Conservation (phyloP, 2,113 vertebrate genomes). For the Shinisaurus crocodilurus region DNA sequence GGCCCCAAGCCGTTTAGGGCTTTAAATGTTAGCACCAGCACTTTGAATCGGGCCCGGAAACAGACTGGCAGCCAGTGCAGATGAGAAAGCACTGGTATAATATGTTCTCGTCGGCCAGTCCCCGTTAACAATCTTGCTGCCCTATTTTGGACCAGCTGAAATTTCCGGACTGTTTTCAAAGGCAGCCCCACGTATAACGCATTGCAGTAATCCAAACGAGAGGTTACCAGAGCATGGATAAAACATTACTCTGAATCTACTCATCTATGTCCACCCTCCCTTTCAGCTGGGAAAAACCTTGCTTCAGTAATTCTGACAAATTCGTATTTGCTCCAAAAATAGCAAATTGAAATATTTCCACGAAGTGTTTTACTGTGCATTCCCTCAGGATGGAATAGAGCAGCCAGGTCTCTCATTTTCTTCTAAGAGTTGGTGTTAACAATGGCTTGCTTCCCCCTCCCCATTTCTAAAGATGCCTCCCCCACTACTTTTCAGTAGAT, state of each 20-base stretch:
- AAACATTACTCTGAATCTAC: slow-evolving; percentile 56
- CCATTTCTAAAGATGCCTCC: background rate
- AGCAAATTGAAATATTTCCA: slow-evolving; percentile 31
- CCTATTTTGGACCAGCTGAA: too few relatives aligned
- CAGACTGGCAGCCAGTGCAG: too few relatives aligned
- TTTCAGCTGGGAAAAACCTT: background rate
- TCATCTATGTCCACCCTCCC: slow-evolving; percentile 47
- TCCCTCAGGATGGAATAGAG: background rate
- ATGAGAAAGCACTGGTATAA: too few relatives aligned
- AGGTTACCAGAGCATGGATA: too few relatives aligned
- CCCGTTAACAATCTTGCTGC: too few relatives aligned
- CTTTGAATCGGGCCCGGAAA: too few relatives aligned
- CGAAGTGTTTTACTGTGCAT: slow-evolving; percentile 20
- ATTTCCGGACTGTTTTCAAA: too few relatives aligned
- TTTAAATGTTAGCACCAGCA: too few relatives aligned
- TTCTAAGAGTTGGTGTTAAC: background rate
- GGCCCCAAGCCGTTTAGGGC: too few relatives aligned
- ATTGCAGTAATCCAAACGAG: too few relatives aligned
- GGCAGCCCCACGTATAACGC: too few relatives aligned
- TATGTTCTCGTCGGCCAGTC: too few relatives aligned
- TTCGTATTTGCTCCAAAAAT: slow-evolving; percentile 35
- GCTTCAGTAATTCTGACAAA: slow-evolving; percentile 35
- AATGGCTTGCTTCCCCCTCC: background rate
- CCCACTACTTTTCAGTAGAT: slow-evolving; percentile 23
- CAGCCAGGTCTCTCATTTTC: background rate